Conservation (phyloP, 92 coral and sea anemone species). For the Epizoanthus rinbou region DNA sequence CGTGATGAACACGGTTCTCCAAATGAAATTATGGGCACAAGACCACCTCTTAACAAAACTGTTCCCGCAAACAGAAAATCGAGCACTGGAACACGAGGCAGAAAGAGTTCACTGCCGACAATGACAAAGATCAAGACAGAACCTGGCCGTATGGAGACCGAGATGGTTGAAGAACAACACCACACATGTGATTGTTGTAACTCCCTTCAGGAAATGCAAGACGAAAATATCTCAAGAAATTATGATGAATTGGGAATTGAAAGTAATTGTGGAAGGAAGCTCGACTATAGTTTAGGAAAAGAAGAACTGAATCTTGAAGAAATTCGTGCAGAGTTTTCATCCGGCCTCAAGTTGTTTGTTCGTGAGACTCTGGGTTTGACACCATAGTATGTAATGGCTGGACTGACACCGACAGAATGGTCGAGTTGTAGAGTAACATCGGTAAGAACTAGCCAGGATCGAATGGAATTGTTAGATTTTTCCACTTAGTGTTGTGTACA, state of each 20-base stretch:
- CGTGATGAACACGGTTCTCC: background rate
- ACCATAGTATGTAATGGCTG: background rate
- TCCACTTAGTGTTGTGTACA: too few relatives aligned
- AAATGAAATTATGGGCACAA: background rate
- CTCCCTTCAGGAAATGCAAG: background rate
- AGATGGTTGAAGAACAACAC: background rate
- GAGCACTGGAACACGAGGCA: background rate
- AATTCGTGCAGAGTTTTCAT: conserved; percentile 10
- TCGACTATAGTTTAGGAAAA: background rate
- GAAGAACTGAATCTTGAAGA: conserved; percentile 25
- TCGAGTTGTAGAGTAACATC: too few relatives aligned
- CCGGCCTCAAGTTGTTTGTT: background rate
- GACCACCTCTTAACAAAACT: background rate
- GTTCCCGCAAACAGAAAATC: background rate
- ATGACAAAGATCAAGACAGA: background rate
- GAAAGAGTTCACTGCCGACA: background rate
- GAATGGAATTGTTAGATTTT: too few relatives aligned
- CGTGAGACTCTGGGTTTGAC: background rate
- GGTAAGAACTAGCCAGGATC: too few relatives aligned
- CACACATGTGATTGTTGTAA: background rate
- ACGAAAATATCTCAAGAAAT: background rate
- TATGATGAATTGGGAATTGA: background rate
- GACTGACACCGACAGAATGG: too few relatives aligned
- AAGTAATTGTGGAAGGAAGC: background rate
- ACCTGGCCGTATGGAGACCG: background rate